Base-by-base conservation (phyloP, 2,797 vertebrate genomes). In the Falco concolor region DNA sequence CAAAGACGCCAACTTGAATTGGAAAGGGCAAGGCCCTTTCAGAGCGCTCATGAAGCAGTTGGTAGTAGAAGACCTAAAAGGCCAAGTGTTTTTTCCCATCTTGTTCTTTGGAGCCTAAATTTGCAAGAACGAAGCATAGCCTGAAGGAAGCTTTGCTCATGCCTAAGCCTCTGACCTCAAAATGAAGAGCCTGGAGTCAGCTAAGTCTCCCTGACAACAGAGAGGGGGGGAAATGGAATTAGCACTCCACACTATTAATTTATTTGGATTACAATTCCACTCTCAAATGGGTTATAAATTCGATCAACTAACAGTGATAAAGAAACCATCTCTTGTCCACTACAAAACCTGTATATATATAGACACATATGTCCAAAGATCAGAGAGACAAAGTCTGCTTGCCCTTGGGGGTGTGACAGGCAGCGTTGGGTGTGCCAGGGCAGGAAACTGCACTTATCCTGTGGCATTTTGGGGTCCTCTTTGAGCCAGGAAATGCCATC, bases 401-500 rank as follows among this genome's bases (percentile, higher is more conserved):
- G 23, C 28, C 32, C 54, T 24, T 82, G 70, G 47, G 54, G 47
- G 42, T 45, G 80, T 15, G 56, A 34, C 45, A 79, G 49, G 89
- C 94, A 94, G 56, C 36, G 53, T 22, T 97, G 97, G 97, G 97
- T 97, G 98, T 97, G 96, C 92, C 96, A 97, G 76, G 80, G 88
- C 94, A 98, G 98, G 98, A 98, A 98, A 97, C 93, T 96, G 90
- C 92, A 84, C 78, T 98, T 98, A 98, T 97, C 98, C 98, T 98
- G 98, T 97, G 97, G 97, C 98, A 98, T 97, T 97, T 94, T 96
- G 96, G 96, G 96, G 96, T 97, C 93, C 95, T 97, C 96, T 97
- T 89, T 85, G 59, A 85, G 89, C 38, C 96, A 97, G 98, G 98
- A 98, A 98, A 98, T 98, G 92, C 96, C 97, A 98, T 96, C 97